These are phyloP conservation scores for Sminthurinus signatus DNA, from an alignment of 1,140 invertebrate genomes.

Conservation along the genomic window DNA sequence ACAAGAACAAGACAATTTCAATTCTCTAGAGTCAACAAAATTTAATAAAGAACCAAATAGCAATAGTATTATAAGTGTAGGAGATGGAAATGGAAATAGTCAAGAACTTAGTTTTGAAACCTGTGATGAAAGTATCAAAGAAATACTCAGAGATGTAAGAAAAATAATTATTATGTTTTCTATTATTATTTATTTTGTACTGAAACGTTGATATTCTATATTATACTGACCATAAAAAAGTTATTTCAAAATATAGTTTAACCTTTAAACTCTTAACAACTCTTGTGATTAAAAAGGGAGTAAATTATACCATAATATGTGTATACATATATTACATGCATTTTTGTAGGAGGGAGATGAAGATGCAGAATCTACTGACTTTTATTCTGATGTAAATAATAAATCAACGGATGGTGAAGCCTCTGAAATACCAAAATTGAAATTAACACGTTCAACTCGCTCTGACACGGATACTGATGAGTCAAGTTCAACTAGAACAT, in stretches of 20 bases:
- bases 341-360: constrained; percentile 64
- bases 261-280: no score
- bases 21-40: constrained; percentile 1
- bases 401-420: constrained; percentile 40
- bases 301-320: no score
- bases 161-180: constrained; percentile 13
- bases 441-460: constrained; percentile 1
- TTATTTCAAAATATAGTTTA: no score
- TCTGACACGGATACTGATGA: constrained; percentile 40
- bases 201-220: no score
- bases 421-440: constrained; percentile 15
- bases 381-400: constrained; percentile 40
- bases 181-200: constrained; percentile 24
- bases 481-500: constrained; percentile 29
- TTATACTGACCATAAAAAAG: no score
- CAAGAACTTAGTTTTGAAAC: constrained; percentile 31
- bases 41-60: constrained; percentile 2
- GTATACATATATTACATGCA: no score
- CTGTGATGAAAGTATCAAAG: constrained; percentile 32
- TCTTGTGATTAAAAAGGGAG: no score
- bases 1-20: constrained; percentile 20
- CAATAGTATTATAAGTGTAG: not conserved
- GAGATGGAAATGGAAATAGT: constrained; percentile 9
- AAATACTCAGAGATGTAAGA: constrained; percentile 24
- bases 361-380: constrained; percentile 61